Base-by-base conservation (phyloP, 2,888 invertebrate species). In the Alloplasta piceator region DNA sequence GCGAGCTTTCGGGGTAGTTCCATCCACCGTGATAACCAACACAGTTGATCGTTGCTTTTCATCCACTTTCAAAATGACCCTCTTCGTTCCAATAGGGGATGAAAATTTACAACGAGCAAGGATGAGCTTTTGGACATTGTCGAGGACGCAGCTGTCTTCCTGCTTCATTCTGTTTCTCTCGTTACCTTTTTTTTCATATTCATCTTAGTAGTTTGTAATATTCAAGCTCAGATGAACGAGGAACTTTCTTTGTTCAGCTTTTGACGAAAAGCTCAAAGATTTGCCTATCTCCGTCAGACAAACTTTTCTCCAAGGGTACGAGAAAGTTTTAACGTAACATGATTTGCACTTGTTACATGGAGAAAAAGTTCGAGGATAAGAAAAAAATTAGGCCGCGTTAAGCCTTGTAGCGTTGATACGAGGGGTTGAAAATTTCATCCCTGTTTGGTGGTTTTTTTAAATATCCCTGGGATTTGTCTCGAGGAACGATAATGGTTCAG, bases 11-110 rank as follows among this genome's bases (percentile, higher is more conserved):
- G 14, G 41, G n/a, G 43, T 71, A 71, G 66, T 80, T 75, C 71
- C 55, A 70, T 41, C 68, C 48, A 52, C 63, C 38, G 48, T 74
- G 64, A 66, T 74, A 48, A 71, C 70, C 75, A 75, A 48, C 50
- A 41, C 58, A 58, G 68, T 79, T 74, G 74, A 74, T 55, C 64
- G 50, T 55, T 60, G 46, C 50, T 56, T 58, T 58, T 52, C 56
- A 46, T 14, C 16, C 41, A 16, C 12, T 43, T 41, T 9, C n/a
- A 12, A 14, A 14, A 14, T n/a, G 6, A 14, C 6, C 9, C 68
- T 7, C 43, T 9, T 39, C 64, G 16, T 58, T 64, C 38, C 36
- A 9, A 43, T 26, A 46, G 46, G 36, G 56, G 38, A 50, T 66
- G 10, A 71, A 60, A 64, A 12, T 60, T 58, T 26, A 14, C 41